A percentile compares a stretch with the other conserved stretches of the same genome.
phyloP scores from a whole-genome alignment of 2,113 vertebrate species.

The Isichthys henryi region DNA sequence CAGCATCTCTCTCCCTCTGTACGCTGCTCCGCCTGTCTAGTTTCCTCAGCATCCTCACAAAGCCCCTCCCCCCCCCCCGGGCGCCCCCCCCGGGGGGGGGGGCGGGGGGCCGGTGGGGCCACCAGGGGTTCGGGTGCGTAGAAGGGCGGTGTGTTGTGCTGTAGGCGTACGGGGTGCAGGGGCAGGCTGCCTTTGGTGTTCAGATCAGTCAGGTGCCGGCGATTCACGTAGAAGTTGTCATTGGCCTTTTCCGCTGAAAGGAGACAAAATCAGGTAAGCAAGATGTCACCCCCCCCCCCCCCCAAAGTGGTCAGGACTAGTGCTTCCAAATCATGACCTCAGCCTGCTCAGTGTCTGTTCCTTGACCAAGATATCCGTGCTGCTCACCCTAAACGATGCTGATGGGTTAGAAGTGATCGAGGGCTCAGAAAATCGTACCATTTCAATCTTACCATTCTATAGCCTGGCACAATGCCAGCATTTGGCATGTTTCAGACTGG shows the following conservation, averaged over 20 bases:
- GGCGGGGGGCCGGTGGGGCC: not conserved
- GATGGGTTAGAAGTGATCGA: not conserved
- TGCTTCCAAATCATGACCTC: not conserved
- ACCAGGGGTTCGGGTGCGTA: slow-evolving; percentile 68
- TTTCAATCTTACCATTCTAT: not conserved
- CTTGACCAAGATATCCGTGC: not conserved
- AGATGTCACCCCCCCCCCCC: not conserved
- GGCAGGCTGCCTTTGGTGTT: slow-evolving; percentile 79
- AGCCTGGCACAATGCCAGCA: not conserved
- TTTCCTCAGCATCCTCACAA: not conserved
- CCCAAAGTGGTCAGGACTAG: not conserved
- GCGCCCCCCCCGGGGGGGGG: not conserved
- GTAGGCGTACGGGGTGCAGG: slow-evolving; percentile 71
- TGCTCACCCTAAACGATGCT: not conserved
- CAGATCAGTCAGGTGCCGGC: slow-evolving; percentile 75
- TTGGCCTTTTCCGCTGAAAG: slow-evolving; percentile 81
- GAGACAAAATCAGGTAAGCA: slow-evolving; percentile 24
- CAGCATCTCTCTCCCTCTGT: not conserved
- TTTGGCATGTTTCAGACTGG: not conserved
- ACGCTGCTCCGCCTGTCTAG: not conserved
- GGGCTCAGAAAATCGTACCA: not conserved
- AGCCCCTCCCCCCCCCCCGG: not conserved
- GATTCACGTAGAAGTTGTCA: slow-evolving; percentile 80
- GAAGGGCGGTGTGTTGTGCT: slow-evolving; percentile 70
- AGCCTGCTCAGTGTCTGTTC: not conserved